Base-by-base conservation (phyloP, 2,797 vertebrate genomes). In the Ctenopoma kingsleyae region DNA sequence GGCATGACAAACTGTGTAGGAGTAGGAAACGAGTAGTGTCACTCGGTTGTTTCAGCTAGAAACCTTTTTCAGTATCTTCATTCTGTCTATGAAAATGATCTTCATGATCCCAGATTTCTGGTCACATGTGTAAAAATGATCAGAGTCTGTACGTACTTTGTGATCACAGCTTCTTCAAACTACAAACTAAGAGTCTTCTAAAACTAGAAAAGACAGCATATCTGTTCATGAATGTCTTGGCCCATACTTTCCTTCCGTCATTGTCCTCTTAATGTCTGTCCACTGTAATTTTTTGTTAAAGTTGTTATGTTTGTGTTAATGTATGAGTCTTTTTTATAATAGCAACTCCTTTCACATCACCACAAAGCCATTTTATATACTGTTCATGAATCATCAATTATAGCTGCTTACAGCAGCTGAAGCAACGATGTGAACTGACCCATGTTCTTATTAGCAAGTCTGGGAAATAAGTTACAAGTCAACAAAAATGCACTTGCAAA, bases 1-100 rank as follows among this genome's bases (percentile, higher is more conserved):
- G 12, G 43, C 70, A 67, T 55, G 69, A 69, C 71, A 81, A 71
- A 71, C 2, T 74, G 57, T 32, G 82, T 50, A 63, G 79, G 65
- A 62, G 80, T 32, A 61, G 59, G 48, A 64, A 69, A 66, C 51
- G n/a, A n/a, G n/a, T n/a, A 74, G 67, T 9, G 50, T 36, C 44
- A 19, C 71, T 75, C 70, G 71, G 43, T 36, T 71, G 74, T 74
- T 87, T 78, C 19, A 56, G 38, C 16, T 25, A 32, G 48, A 71
- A 59, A 68, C 17, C 7, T 59, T 54, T 46, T 25, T 36, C 44
- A 67, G 16, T 62, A 52, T 67, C 59, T 65, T 75, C 32, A 68
- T 46, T 59, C 48, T 61, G 50, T 72, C 54, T 52, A 40, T 57
- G 23, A 68, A 78, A 74, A 54, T 16, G 1, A 50, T 66, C 19